Evolutionary conservation across 2,888 invertebrate species (phyloP).

Genomic region (Coremacera marginata): DNA sequence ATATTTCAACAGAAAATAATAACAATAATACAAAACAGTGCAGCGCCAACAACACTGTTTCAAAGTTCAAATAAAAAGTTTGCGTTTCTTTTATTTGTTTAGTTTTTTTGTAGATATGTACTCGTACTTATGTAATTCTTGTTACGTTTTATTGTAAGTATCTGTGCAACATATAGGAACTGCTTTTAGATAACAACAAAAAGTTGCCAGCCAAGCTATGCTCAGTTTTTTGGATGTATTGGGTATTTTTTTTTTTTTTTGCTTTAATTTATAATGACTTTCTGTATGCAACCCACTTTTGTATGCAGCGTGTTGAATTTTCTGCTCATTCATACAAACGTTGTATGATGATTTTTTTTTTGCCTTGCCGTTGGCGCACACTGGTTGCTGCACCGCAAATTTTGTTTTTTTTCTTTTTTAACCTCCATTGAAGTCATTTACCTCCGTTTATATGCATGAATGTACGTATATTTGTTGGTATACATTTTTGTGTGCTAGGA

Average conservation of each 20-base stretch:
- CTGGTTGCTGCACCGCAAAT: neutral
- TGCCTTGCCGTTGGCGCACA: neutral
- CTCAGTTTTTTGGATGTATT: neutral
- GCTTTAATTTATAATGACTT: too few species aligned
- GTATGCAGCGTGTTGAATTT: neutral
- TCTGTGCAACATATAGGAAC: neutral
- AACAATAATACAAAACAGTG: too few species aligned
- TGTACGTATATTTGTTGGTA: neutral
- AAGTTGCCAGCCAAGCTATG: too few species aligned
- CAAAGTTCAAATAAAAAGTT: too few species aligned
- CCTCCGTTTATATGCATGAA: conserved; percentile 22
- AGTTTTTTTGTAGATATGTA: too few species aligned
- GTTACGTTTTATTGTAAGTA: neutral
- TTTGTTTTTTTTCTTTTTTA: neutral
- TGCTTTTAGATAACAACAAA: neutral
- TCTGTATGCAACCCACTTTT: too few species aligned
- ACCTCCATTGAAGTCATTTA: conserved; percentile 46
- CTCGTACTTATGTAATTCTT: too few species aligned
- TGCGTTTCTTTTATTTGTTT: too few species aligned
- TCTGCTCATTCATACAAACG: neutral
- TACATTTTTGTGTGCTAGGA: neutral
- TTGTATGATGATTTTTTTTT: neutral
- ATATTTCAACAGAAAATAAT: too few species aligned
- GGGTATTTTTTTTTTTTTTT: neutral
- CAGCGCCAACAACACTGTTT: too few species aligned